A percentile compares a stretch with the other conserved stretches of the same genome.
phyloP scores from a whole-genome alignment of 2,797 vertebrate species.

The Rhynchonycteris naso region DNA sequence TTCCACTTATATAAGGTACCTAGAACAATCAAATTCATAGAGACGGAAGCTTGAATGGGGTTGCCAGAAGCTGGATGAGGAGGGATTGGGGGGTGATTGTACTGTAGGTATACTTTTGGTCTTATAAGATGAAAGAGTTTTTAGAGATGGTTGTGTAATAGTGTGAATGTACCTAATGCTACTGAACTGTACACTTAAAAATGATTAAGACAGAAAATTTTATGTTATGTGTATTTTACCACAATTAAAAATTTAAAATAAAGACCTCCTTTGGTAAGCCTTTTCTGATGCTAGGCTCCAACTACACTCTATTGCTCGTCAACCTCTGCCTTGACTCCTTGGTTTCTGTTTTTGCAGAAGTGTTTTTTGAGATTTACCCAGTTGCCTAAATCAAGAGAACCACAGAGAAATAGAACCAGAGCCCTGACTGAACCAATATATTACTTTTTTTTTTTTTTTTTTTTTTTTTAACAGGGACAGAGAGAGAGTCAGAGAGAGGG shows the following conservation, averaged over 20 bases:
- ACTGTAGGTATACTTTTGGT: background rate
- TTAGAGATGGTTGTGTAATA: background rate
- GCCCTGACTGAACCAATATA: background rate
- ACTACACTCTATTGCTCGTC: background rate
- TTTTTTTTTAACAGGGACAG: too few relatives aligned
- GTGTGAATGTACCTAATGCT: background rate
- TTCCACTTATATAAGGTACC: background rate
- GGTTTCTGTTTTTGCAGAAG: background rate
- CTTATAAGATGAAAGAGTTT: background rate
- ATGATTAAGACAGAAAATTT: background rate
- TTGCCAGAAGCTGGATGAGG: background rate
- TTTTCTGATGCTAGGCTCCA: background rate
- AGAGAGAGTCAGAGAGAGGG: too few relatives aligned
- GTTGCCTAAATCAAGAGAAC: background rate
- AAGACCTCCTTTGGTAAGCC: background rate
- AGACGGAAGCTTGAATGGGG: background rate
- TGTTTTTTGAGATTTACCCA: background rate
- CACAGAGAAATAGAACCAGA: background rate
- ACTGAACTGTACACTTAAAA: background rate
- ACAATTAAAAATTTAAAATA: constrained; percentile 5
- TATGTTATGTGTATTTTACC: background rate
- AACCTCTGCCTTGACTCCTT: background rate
- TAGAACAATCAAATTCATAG: background rate
- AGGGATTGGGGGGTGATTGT: background rate
- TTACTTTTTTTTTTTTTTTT: too few relatives aligned